Conservation (phyloP, 2,888 invertebrate species). For the Escarpia spicata region DNA sequence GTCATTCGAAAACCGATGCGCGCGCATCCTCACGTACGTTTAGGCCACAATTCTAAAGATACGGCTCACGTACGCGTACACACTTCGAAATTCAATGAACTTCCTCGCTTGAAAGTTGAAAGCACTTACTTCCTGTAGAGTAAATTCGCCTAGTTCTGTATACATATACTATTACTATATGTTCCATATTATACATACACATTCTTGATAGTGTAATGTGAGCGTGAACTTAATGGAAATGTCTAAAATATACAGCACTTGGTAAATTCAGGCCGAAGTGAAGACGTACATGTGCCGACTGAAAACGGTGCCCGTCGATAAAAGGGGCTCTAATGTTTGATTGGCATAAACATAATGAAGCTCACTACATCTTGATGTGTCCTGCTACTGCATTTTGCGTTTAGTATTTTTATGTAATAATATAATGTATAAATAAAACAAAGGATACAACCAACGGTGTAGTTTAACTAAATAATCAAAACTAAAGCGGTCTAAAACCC, state of each 20-base stretch:
- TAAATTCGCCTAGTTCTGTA: background rate
- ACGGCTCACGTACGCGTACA: too few species aligned
- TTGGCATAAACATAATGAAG: background rate
- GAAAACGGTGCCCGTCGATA: background rate
- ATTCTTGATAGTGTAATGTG: too few species aligned
- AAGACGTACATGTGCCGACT: background rate
- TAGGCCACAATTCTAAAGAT: background rate
- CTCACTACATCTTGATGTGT: background rate
- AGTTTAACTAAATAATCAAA: background rate
- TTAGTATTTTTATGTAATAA: background rate
- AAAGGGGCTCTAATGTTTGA: slow-evolving; percentile 9
- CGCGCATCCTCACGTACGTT: too few species aligned
- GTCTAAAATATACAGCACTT: too few species aligned
- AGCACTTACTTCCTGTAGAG: background rate
- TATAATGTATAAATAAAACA: background rate
- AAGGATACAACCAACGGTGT: background rate
- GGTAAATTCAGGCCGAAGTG: too few species aligned
- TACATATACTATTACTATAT: background rate
- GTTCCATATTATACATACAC: background rate
- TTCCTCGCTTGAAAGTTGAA: background rate
- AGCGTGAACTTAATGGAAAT: too few species aligned
- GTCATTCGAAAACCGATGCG: too few species aligned
- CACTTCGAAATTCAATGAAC: background rate
- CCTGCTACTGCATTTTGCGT: background rate
- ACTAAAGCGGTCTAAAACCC: background rate